These are phyloP conservation scores for Sarcophaga bullata DNA, from an alignment of 1,140 invertebrate genomes.

Conservation along the genomic window DNA sequence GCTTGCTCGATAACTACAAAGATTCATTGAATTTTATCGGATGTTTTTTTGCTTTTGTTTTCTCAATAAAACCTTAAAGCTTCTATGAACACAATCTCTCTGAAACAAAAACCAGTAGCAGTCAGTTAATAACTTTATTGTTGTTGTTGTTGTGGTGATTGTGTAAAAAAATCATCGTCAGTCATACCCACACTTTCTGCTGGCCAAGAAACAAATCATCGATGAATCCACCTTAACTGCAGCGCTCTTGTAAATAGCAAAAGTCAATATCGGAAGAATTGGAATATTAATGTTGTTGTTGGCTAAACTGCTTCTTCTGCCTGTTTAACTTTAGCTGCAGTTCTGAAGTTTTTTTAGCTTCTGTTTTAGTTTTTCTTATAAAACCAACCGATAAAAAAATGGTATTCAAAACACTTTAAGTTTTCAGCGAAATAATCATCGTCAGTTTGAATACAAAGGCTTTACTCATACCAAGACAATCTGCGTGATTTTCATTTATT, in stretches of 20 bases:
- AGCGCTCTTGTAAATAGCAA: slow-evolving; percentile 22
- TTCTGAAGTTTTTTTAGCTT: not conserved
- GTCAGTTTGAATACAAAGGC: too few species aligned
- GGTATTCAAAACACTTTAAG: too few species aligned
- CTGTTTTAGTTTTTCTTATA: too few species aligned
- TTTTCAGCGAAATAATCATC: too few species aligned
- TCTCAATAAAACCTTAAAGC: too few species aligned
- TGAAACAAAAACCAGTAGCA: slow-evolving; percentile 15
- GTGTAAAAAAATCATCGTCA: too few species aligned
- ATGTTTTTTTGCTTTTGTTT: not conserved
- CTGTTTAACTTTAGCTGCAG: not conserved
- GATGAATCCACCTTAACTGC: not conserved
- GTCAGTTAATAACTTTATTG: not conserved
- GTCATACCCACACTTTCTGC: not conserved
- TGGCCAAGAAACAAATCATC: too few species aligned
- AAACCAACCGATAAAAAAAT: too few species aligned
- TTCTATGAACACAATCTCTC: too few species aligned
- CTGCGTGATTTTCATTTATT: too few species aligned
- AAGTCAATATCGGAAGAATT: slow-evolving; percentile 9
- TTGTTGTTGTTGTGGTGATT: not conserved
- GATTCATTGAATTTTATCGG: not conserved
- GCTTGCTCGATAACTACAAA: not conserved
- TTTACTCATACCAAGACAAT: too few species aligned
- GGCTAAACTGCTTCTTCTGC: too few species aligned
- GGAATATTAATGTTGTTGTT: not conserved